These are phyloP conservation scores for Apteryx owenii DNA, from an alignment of 2,113 vertebrate species.

Conservation along the genomic window DNA sequence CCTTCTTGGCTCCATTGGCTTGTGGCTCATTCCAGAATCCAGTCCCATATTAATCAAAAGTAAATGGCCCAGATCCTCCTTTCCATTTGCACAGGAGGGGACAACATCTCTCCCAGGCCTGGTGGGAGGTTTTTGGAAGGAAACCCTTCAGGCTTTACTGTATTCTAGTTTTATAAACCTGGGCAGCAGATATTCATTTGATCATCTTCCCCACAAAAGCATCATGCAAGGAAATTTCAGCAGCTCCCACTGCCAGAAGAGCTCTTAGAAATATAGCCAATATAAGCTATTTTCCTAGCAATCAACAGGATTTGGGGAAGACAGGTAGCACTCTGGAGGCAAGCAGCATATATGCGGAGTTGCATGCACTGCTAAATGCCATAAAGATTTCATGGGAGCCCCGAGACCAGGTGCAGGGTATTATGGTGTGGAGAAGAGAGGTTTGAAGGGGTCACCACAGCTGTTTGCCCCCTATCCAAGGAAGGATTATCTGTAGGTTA, in stretches of 20 bases:
- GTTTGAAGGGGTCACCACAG: background rate
- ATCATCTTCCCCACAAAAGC: background rate
- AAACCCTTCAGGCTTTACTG: background rate
- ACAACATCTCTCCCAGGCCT: background rate
- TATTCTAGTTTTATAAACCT: background rate
- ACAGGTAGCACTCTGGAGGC: background rate
- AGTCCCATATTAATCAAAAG: background rate
- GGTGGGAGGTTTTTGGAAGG: background rate
- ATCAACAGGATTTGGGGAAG: background rate
- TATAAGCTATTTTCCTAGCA: background rate
- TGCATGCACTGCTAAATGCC: background rate
- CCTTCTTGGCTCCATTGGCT: background rate
- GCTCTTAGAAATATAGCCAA: background rate
- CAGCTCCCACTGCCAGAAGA: background rate
- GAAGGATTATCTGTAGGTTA: accelerated
- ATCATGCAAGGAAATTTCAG: background rate
- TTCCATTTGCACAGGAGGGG: background rate
- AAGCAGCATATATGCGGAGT: background rate
- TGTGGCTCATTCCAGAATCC: background rate
- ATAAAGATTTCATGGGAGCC: background rate
- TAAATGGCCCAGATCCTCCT: background rate
- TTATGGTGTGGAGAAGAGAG: background rate
- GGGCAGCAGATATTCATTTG: background rate
- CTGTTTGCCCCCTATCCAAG: background rate
- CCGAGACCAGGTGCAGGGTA: background rate